Evolutionary conservation across 1,140 invertebrate genomes (phyloP).

Genomic region (Orius laevigatus): DNA sequence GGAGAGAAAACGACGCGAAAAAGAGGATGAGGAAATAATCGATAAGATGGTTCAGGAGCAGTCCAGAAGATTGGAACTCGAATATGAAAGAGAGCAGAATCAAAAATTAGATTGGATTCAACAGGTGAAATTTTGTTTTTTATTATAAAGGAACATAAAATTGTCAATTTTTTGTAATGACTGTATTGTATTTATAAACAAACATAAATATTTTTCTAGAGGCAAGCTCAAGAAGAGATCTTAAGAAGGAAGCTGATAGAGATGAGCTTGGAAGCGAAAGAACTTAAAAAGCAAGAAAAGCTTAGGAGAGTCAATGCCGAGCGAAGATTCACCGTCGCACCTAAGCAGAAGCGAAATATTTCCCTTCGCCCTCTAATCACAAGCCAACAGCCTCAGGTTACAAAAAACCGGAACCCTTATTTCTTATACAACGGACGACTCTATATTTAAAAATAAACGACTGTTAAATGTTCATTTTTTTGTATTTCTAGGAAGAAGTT

Average conservation of each 20-base stretch:
- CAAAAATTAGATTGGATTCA: constrained; percentile 4
- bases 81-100: constrained; percentile 2
- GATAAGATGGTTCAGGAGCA: constrained; percentile 1
- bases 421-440: too few relatives aligned
- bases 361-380: too few relatives aligned
- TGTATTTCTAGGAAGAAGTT: too few relatives aligned
- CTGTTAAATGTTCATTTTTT: too few relatives aligned
- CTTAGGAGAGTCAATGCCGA: neutral
- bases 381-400: too few relatives aligned
- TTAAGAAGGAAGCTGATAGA: constrained; percentile 4
- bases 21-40: constrained; percentile 11
- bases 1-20: constrained; percentile 9
- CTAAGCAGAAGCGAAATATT: too few relatives aligned
- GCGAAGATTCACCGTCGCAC: neutral
- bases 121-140: constrained; percentile 1
- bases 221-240: constrained; percentile 9
- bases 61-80: neutral
- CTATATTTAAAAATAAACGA: too few relatives aligned
- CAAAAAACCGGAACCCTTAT: too few relatives aligned
- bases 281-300: constrained; percentile 6
- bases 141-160: neutral
- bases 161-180: too few relatives aligned
- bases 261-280: constrained; percentile 9
- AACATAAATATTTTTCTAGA: constrained; percentile 2
- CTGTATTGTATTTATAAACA: neutral